Percentiles rank a stretch among this genome's conserved stretches.
Conservation (phyloP, 2,888 invertebrate species). For the Melanostoma mellinum region DNA sequence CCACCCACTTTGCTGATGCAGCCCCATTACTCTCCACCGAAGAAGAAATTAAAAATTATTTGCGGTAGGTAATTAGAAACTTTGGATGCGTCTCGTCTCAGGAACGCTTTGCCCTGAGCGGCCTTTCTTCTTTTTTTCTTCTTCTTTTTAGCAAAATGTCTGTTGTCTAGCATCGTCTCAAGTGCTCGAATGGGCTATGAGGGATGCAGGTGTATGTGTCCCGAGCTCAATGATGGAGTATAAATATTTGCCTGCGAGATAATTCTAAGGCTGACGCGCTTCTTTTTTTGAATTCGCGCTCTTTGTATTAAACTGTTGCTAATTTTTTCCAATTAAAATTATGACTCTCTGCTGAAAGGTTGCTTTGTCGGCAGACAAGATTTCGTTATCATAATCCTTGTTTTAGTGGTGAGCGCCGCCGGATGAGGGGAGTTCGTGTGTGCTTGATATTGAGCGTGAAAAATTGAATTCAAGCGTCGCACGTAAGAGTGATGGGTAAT, state of each 20-base stretch:
- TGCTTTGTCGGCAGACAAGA: slow-evolving; percentile 49
- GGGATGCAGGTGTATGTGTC: slow-evolving; percentile 9
- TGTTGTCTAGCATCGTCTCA: slow-evolving; percentile 43
- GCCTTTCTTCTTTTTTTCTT: slow-evolving; percentile 21
- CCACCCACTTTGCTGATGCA: slow-evolving; percentile 47
- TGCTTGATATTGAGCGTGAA: slow-evolving; percentile 52
- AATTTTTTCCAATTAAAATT: slow-evolving; percentile 61
- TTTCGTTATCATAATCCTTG: slow-evolving; percentile 10
- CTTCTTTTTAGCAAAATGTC: slow-evolving; percentile 19
- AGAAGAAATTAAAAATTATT: slow-evolving; percentile 62
- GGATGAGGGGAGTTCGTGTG: slow-evolving; percentile 11
- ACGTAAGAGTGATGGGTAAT: slow-evolving; percentile 17
- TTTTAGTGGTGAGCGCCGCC: not conserved
- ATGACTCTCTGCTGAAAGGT: slow-evolving; percentile 29
- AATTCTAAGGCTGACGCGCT: not conserved
- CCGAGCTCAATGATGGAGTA: slow-evolving; percentile 32
- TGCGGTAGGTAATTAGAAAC: slow-evolving; percentile 69
- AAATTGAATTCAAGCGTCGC: slow-evolving; percentile 36
- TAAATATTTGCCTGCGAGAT: slow-evolving; percentile 52
- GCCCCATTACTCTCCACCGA: not conserved
- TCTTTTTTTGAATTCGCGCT: slow-evolving; percentile 14
- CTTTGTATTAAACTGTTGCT: slow-evolving; percentile 54
- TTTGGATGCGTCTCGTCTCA: slow-evolving; percentile 31
- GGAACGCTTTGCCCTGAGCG: not conserved
- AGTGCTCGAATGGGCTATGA: slow-evolving; percentile 14